These are phyloP conservation scores for Malurus leucopterus DNA, from an alignment of 2,797 vertebrate species.

Conservation along the genomic window DNA sequence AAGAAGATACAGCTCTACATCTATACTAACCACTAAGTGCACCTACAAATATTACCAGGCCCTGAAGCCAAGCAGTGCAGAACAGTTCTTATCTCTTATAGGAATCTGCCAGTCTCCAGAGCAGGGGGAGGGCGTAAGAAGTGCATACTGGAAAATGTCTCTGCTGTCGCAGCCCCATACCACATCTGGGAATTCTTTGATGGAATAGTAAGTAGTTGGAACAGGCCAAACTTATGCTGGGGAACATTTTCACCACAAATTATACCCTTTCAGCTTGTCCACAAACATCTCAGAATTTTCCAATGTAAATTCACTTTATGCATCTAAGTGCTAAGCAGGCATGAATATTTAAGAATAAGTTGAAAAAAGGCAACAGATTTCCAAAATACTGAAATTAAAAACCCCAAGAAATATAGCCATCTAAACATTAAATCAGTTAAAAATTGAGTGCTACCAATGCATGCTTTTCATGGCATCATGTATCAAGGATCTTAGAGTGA, in stretches of 20 bases:
- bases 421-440: neutral
- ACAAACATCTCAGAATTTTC: neutral
- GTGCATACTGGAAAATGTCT: neutral
- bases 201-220: neutral
- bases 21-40: neutral
- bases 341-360: neutral
- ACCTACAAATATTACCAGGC: neutral
- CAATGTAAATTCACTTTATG: neutral
- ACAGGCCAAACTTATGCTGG: neutral
- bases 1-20: neutral
- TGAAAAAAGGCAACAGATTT: neutral
- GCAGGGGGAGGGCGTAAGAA: neutral
- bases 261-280: neutral
- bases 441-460: neutral
- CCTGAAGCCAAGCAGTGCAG: neutral
- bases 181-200: neutral
- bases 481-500: neutral
- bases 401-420: neutral
- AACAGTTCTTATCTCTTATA: fast-evolving
- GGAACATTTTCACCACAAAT: neutral
- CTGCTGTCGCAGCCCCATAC: neutral
- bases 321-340: neutral
- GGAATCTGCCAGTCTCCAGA: neutral
- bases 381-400: neutral
- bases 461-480: neutral